A percentile compares a stretch with the other conserved stretches of the same genome.
Conservation (phyloP, 2,113 vertebrate genomes). For the Pagrus major region DNA sequence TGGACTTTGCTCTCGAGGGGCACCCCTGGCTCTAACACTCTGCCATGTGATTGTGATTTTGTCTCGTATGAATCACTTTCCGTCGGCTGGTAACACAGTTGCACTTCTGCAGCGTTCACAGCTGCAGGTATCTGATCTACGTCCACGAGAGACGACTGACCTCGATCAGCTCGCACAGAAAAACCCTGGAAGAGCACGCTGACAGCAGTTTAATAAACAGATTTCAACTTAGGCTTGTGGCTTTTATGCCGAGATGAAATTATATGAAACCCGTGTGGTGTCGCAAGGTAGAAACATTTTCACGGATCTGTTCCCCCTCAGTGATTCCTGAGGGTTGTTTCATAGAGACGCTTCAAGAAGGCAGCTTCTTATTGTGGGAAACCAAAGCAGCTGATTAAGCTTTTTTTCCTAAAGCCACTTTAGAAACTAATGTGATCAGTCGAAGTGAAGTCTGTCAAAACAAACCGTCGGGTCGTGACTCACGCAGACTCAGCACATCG, state of each 20-base stretch:
- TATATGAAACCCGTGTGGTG: background rate
- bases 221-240: background rate
- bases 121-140: too few species aligned
- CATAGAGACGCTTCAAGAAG: background rate
- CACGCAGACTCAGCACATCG: background rate
- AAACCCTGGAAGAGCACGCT: too few species aligned
- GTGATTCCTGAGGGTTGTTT: background rate
- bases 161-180: too few species aligned
- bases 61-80: too few species aligned
- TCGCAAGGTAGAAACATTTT: background rate
- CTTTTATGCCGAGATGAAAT: too few species aligned
- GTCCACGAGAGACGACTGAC: too few species aligned
- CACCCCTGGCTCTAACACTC: too few species aligned
- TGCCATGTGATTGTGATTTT: too few species aligned
- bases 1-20: too few species aligned
- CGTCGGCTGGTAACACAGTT: too few species aligned
- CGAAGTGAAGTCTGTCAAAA: background rate
- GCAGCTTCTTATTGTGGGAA: background rate
- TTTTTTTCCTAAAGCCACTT: background rate
- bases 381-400: background rate
- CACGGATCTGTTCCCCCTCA: background rate
- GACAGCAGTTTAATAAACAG: background rate
- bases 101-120: too few species aligned
- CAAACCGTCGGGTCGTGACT: too few species aligned
- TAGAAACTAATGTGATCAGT: background rate